phyloP scores from a whole-genome alignment of 2,797 vertebrate genomes.

The Muscicapa comitata region DNA sequence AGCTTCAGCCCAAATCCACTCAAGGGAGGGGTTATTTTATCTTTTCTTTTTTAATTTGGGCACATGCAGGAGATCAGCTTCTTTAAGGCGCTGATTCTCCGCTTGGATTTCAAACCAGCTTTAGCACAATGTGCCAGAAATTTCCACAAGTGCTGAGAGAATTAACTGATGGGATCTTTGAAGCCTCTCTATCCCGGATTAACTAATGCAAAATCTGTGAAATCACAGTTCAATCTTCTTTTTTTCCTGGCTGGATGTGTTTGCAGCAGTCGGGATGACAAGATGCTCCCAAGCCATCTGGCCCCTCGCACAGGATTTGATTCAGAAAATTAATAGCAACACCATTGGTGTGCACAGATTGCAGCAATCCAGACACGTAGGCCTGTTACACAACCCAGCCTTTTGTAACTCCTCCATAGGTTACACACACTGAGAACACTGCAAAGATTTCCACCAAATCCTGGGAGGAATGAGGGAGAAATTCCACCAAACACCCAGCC shows the following conservation, averaged over 20 bases:
- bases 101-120: constrained; percentile 76
- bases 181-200: constrained; percentile 76
- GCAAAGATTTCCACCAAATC: not conserved
- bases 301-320: constrained; percentile 55
- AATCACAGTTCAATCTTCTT: constrained; percentile 74
- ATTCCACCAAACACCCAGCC: accelerated
- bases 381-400: constrained; percentile 60
- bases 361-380: constrained; percentile 56
- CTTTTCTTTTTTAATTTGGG: not conserved
- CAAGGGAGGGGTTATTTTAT: constrained; percentile 23
- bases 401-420: not conserved
- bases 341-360: constrained; percentile 59
- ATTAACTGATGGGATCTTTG: constrained; percentile 78
- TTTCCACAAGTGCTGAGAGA: constrained; percentile 72
- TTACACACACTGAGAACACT: not conserved
- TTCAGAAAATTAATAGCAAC: constrained; percentile 71
- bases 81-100: constrained; percentile 54
- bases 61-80: constrained; percentile 46
- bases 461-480: not conserved
- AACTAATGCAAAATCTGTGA: constrained; percentile 79
- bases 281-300: constrained; percentile 71
- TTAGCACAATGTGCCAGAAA: constrained; percentile 73
- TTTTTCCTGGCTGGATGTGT: constrained; percentile 60
- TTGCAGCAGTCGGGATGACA: constrained; percentile 60
- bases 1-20: not conserved